Base-by-base conservation (phyloP, 2,797 vertebrate species). In the Danio albolineatus region DNA sequence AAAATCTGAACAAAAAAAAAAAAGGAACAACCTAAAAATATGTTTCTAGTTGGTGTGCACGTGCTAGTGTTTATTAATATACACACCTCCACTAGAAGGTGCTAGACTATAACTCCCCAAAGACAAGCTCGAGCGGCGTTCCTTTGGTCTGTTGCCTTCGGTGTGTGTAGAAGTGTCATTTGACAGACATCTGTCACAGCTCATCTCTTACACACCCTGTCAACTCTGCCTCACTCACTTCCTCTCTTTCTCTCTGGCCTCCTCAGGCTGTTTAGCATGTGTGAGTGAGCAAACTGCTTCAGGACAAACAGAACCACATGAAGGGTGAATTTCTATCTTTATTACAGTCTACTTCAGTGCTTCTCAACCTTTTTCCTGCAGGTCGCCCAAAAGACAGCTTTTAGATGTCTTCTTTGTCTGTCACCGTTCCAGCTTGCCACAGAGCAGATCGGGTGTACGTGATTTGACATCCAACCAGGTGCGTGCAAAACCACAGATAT, bases 261-360 rank as follows among this genome's bases (percentile, higher is more conserved):
- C 82, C 79, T 91, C 89, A 88, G 87, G 87, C 86, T 85, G 87
- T 91, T 84, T 80, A 64, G 78, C 76, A 91, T 89, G 87, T 86
- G 91, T 86, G 87, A 87, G 90, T 85, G 84, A 84, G 87, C 69
- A 80, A 90, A 82, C 77, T 5, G 65, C 78, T 88, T 90, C 90
- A 91, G 86, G 81, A 74, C 85, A 82, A 91, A 67, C 88, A 90
- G 91, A 79, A 44, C 48, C 41, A 84, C 43, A 56, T 19, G 7
- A 78, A 61, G 46, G 39, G 9, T 62, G 41, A 73, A 62, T 59
- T 60, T 69, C 16, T 62, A 4, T 16, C 53, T 66, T 36, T 53
- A 81, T 85, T 66, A 79, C 51, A 57, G 72, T 78, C 64, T 51
- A 19, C 62, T 48, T 59, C 64, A 57, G 62, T 0, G 49, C 49